phyloP scores from a whole-genome alignment of 2,113 vertebrate genomes.

The Alouatta palliata region DNA sequence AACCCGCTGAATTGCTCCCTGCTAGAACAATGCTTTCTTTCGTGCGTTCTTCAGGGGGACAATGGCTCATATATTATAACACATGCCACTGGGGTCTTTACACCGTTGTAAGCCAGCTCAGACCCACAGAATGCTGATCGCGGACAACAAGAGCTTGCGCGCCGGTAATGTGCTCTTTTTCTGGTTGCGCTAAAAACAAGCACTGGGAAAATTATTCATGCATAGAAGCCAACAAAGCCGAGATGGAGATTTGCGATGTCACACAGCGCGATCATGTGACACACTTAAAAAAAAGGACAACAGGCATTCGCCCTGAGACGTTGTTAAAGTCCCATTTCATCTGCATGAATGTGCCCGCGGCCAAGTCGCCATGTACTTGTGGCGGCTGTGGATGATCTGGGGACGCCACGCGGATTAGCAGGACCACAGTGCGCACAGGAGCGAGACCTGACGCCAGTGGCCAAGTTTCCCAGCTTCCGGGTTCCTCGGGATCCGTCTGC shows the following conservation, averaged over 20 bases:
- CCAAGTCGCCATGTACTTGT: background rate
- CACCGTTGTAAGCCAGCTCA: slow-evolving; percentile 90
- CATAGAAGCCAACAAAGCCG: slow-evolving; percentile 83
- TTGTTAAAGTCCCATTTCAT: slow-evolving; percentile 78
- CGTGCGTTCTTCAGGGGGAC: slow-evolving; percentile 90
- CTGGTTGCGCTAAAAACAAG: slow-evolving; percentile 79
- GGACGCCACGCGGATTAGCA: background rate
- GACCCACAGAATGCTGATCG: slow-evolving; percentile 87
- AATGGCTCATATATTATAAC: slow-evolving; percentile 94
- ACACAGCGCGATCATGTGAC: slow-evolving; percentile 84
- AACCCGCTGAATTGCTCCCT: slow-evolving; percentile 95
- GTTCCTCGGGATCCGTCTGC: background rate
- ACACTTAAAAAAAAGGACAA: slow-evolving; percentile 49
- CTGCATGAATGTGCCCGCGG: slow-evolving; percentile 46
- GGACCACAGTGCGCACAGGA: accelerated
- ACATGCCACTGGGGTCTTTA: slow-evolving; percentile 92
- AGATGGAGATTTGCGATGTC: slow-evolving; percentile 82
- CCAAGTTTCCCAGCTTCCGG: background rate
- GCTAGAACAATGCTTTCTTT: slow-evolving; percentile 93
- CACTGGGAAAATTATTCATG: slow-evolving; percentile 88
- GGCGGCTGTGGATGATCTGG: background rate
- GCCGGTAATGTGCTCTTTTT: slow-evolving; percentile 80
- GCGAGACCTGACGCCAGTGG: slow-evolving; percentile 1
- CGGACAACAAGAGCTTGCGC: slow-evolving; percentile 83
- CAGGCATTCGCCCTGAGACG: slow-evolving; percentile 71